phyloP scores from a whole-genome alignment of 2,888 invertebrate genomes.

The Bursaphelenchus okinawaensis region DNA sequence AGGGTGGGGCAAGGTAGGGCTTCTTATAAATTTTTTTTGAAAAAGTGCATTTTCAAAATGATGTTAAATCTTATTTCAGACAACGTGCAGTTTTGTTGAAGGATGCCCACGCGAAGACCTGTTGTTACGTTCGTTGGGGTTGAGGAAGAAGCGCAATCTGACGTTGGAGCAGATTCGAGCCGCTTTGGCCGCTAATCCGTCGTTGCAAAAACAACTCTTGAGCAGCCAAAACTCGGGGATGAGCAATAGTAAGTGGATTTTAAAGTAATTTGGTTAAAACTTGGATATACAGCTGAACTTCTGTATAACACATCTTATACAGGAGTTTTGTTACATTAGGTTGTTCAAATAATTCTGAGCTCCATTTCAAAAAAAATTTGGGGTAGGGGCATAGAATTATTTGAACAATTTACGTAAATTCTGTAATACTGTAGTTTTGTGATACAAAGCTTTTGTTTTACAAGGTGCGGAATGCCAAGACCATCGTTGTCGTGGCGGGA shows the following conservation, averaged over 20 bases:
- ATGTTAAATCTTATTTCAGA: conserved; percentile 25
- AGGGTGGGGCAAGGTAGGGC: too few relatives aligned
- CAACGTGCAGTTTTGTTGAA: conserved; percentile 46
- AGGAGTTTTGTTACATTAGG: too few relatives aligned
- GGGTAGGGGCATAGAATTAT: too few relatives aligned
- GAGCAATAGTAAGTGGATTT: conserved; percentile 17
- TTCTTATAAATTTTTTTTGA: conserved; percentile 2
- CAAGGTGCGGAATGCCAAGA: too few relatives aligned
- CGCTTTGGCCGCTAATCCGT: conserved; percentile 48
- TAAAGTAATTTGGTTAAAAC: conserved; percentile 24
- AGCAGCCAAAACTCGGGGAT: conserved; percentile 10
- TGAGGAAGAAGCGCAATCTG: conserved; percentile 22
- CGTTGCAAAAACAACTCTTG: conserved; percentile 44
- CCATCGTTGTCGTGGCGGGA: too few relatives aligned
- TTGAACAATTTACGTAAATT: too few relatives aligned
- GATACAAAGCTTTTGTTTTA: too few relatives aligned
- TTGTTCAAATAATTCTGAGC: too few relatives aligned
- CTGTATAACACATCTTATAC: too few relatives aligned
- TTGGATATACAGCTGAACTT: too few relatives aligned
- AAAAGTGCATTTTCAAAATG: neutral
- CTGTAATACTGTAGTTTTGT: too few relatives aligned
- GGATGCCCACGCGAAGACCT: conserved; percentile 47
- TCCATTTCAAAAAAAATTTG: too few relatives aligned
- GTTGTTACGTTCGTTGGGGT: conserved; percentile 24
- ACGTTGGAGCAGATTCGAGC: conserved; percentile 35